Percentiles rank a stretch among this genome's conserved stretches.
Conservation (phyloP, 2,797 vertebrate genomes). For the Pyrrhura leucotis region DNA sequence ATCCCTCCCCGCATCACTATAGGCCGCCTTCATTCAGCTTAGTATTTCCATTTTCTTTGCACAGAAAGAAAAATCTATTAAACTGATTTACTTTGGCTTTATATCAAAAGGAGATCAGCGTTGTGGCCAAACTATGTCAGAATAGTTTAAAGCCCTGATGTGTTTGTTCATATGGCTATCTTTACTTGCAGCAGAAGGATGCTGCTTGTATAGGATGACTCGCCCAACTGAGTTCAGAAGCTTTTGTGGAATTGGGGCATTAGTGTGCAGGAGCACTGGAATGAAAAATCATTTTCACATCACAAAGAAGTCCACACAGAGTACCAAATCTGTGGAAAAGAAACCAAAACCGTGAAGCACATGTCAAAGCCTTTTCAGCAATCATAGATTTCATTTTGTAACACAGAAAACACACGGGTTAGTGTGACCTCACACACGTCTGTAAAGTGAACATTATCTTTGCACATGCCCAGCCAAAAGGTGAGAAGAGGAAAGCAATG, state of each 20-base stretch:
- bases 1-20: no score
- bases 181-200: background rate
- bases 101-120: background rate
- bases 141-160: background rate
- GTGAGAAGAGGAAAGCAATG: background rate
- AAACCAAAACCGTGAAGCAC: background rate
- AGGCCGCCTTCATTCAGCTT: background rate
- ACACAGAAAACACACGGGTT: background rate
- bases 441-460: background rate
- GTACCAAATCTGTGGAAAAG: background rate
- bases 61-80: background rate
- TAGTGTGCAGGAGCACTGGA: background rate
- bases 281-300: background rate
- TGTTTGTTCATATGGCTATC: background rate
- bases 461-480: background rate
- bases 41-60: background rate
- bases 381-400: background rate
- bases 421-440: background rate
- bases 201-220: background rate
- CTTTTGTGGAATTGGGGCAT: background rate
- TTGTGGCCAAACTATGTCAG: background rate
- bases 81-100: background rate
- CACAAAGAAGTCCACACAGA: background rate
- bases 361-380: background rate
- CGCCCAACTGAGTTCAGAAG: background rate